Evolutionary conservation across 2,113 vertebrate species (phyloP).

Genomic region (Pomatorhinus ruficollis): DNA sequence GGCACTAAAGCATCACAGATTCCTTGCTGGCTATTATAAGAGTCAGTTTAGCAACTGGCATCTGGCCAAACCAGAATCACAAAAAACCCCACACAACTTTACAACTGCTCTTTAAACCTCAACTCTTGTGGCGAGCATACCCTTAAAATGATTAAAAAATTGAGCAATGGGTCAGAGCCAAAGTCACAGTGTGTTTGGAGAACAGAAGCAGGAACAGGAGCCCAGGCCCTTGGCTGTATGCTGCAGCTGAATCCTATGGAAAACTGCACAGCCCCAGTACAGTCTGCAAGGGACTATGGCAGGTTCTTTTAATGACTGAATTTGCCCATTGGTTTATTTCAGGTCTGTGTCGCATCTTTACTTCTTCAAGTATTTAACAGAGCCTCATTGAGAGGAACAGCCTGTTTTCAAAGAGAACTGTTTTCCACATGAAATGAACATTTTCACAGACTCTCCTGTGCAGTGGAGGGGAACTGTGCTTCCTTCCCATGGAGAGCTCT

Average conservation of each 20-base stretch:
- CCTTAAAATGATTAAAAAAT: not conserved
- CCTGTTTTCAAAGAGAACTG: not conserved
- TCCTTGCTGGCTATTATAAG: not conserved
- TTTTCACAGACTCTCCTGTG: accelerated
- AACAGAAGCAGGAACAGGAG: not conserved
- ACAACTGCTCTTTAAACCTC: not conserved
- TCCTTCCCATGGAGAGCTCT: not conserved
- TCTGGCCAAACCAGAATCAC: not conserved
- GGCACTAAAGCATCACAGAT: not conserved
- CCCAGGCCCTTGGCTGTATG: accelerated
- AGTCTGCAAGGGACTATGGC: not conserved
- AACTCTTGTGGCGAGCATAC: not conserved
- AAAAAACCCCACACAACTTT: not conserved
- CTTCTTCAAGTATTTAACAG: not conserved
- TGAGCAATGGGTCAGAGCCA: not conserved
- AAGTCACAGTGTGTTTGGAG: not conserved
- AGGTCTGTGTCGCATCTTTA: not conserved
- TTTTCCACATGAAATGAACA: not conserved
- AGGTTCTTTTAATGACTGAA: not conserved
- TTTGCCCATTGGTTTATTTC: accelerated
- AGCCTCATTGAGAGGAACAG: not conserved
- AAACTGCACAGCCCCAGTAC: not conserved
- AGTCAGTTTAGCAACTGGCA: not conserved
- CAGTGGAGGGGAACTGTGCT: not conserved
- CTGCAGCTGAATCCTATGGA: not conserved